Evolutionary conservation across 2,888 invertebrate species (phyloP).

Genomic region (Oxytorus armatus): DNA sequence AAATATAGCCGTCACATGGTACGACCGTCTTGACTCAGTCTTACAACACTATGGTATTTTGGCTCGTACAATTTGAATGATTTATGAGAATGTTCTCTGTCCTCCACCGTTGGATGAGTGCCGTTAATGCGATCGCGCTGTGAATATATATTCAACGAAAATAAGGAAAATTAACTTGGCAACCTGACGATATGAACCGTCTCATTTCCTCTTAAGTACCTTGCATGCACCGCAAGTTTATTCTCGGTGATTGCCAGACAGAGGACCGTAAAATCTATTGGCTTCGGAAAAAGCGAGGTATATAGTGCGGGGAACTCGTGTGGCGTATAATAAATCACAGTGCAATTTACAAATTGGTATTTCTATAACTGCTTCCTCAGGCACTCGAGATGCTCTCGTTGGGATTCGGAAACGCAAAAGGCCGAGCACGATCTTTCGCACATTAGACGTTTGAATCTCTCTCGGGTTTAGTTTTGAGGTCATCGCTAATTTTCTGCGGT

Average conservation of each 20-base stretch:
- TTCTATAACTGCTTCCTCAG: slow-evolving; percentile 52
- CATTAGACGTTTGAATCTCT: slow-evolving; percentile 11
- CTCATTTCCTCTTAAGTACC: slow-evolving; percentile 42
- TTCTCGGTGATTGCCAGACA: slow-evolving; percentile 51
- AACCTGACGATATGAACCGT: slow-evolving; percentile 48
- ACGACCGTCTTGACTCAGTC: slow-evolving; percentile 9
- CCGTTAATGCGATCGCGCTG: slow-evolving; percentile 44
- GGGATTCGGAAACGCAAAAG: slow-evolving; percentile 22
- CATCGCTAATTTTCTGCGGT: slow-evolving; percentile 46
- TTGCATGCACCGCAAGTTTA: slow-evolving; percentile 46
- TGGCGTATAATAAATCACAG: slow-evolving; percentile 48
- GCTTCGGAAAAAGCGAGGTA: slow-evolving; percentile 46
- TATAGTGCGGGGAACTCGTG: not conserved
- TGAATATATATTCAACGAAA: slow-evolving; percentile 35
- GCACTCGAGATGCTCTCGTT: slow-evolving; percentile 20
- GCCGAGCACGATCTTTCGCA: slow-evolving; percentile 2
- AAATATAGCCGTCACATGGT: too few species aligned
- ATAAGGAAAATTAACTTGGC: slow-evolving; percentile 44
- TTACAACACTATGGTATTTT: slow-evolving; percentile 9
- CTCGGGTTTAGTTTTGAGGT: slow-evolving; percentile 58
- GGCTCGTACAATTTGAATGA: slow-evolving; percentile 35
- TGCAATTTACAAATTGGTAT: slow-evolving; percentile 63
- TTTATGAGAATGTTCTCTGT: slow-evolving; percentile 35
- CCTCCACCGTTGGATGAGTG: slow-evolving; percentile 4
- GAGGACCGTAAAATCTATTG: slow-evolving; percentile 38